Conservation (phyloP, 2,888 invertebrate genomes). For the Pinctada fucata region DNA sequence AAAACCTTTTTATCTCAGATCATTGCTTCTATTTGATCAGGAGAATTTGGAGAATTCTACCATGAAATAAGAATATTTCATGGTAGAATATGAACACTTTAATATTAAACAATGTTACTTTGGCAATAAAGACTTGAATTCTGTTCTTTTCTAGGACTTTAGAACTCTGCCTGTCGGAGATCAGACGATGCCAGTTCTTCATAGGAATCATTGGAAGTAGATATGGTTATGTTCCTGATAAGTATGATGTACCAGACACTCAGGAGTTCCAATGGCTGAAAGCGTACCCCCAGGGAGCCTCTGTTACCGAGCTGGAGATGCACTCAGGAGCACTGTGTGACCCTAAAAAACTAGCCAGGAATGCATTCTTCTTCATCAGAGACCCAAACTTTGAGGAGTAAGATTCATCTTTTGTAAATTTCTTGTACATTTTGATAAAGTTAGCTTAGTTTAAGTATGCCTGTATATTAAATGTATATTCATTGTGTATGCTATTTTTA, state of each 20-base stretch:
- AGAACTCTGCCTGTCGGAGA: conserved; percentile 77
- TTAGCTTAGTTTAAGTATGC: too few species aligned
- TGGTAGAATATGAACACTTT: too few species aligned
- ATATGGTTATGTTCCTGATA: conserved; percentile 75
- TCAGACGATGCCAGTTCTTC: conserved; percentile 76
- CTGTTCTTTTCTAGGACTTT: conserved; percentile 66
- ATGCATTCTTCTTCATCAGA: conserved; percentile 76
- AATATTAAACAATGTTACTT: too few species aligned
- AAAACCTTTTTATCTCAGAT: too few species aligned
- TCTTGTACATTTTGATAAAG: too few species aligned
- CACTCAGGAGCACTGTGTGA: conserved; percentile 70
- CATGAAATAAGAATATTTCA: too few species aligned
- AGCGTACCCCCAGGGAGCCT: conserved; percentile 72
- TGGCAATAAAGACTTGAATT: too few species aligned
- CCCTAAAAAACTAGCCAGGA: conserved; percentile 52
- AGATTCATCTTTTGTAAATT: conserved; percentile 9
- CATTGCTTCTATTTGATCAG: too few species aligned
- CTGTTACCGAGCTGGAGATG: conserved; percentile 78
- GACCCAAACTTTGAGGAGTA: conserved; percentile 68
- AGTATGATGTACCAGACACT: conserved; percentile 68
- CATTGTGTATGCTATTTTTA: background rate
- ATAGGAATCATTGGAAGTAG: conserved; percentile 77
- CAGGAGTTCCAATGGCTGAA: conserved; percentile 75
- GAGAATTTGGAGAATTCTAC: too few species aligned
- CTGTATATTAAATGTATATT: background rate